These are phyloP conservation scores for Fragum sueziense DNA, from an alignment of 2,888 invertebrate genomes.

Conservation along the genomic window DNA sequence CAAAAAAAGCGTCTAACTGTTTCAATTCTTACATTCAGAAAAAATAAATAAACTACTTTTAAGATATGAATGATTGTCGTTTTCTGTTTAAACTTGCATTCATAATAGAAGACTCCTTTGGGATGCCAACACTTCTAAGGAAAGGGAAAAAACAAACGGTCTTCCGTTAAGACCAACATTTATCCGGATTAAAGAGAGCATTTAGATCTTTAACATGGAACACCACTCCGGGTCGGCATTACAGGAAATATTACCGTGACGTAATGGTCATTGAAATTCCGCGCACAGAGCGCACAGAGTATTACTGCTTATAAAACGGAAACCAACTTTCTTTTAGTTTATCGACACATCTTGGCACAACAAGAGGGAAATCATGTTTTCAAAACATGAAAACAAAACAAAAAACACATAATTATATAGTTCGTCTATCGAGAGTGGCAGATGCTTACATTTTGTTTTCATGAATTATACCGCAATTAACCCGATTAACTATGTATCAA, in stretches of 20 bases:
- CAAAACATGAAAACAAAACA: too few relatives aligned
- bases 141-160: background rate
- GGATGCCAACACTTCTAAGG: background rate
- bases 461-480: too few relatives aligned
- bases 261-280: background rate
- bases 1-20: too few relatives aligned
- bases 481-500: too few relatives aligned
- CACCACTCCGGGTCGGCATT: background rate
- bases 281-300: background rate
- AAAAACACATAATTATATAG: too few relatives aligned
- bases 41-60: too few relatives aligned
- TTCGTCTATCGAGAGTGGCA: too few relatives aligned
- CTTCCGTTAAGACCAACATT: background rate
- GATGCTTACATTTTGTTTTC: too few relatives aligned
- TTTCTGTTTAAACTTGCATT: too few relatives aligned
- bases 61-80: too few relatives aligned
- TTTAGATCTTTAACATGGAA: background rate
- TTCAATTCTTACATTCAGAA: too few relatives aligned
- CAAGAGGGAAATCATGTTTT: background rate
- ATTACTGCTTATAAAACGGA: background rate
- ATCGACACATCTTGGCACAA: background rate
- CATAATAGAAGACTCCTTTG: background rate
- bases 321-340: background rate
- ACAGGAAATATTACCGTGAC: background rate
- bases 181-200: background rate